A percentile compares a stretch with the other conserved stretches of the same genome.
Evolutionary conservation across 2,797 vertebrate species (phyloP).

Genomic region (Anniella stebbinsi): DNA sequence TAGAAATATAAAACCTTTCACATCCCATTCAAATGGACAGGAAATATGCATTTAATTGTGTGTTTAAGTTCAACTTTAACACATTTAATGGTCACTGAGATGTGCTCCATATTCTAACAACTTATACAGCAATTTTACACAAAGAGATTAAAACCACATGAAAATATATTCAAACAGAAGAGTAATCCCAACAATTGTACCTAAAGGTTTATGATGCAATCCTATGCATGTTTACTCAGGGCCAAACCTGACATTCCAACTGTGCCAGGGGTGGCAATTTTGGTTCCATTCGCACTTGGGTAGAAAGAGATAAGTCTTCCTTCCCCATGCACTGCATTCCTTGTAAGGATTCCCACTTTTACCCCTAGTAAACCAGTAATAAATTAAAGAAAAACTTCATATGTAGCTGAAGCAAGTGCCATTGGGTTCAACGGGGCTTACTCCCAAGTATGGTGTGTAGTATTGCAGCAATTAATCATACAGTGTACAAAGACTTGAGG

Average conservation of each 20-base stretch:
- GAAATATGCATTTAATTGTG: not conserved
- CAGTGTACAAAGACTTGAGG: not conserved
- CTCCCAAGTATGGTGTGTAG: not conserved
- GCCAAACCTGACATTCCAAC: not conserved
- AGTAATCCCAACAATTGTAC: constrained; percentile 40
- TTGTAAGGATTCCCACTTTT: not conserved
- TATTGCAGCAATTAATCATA: too few species aligned
- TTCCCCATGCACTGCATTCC: not conserved
- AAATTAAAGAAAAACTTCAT: not conserved
- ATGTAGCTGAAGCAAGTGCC: not conserved
- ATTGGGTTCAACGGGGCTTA: not conserved
- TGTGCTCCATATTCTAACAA: not conserved
- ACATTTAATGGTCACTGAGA: not conserved
- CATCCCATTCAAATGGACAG: not conserved
- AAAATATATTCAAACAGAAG: constrained; percentile 36
- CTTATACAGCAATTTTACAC: not conserved
- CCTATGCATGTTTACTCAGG: not conserved
- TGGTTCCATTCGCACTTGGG: not conserved
- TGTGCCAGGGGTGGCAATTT: not conserved
- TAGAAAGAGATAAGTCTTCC: not conserved
- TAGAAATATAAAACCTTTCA: not conserved
- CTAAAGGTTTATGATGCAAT: constrained; percentile 32
- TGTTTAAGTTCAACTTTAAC: not conserved
- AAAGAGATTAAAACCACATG: not conserved
- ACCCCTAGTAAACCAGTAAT: not conserved